A percentile compares a stretch with the other conserved stretches of the same genome.
phyloP scores from a whole-genome alignment of 2,113 vertebrate genomes.

The Tricholaema leucomelas region DNA sequence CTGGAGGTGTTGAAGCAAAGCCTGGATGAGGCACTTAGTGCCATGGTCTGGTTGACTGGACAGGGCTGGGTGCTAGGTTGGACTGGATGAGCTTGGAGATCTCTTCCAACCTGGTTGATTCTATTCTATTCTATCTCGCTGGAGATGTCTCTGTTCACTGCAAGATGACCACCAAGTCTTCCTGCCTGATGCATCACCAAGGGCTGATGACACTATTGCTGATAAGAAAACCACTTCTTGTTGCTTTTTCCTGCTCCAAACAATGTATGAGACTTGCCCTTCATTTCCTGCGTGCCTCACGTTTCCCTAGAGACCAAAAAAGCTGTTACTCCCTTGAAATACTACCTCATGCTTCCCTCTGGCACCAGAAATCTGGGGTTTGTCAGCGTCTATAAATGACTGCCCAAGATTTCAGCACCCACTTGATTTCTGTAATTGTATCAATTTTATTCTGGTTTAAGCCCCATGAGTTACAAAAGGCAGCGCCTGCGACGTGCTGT shows the following conservation, averaged over 20 bases:
- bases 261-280: background rate
- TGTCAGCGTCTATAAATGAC: background rate
- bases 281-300: background rate
- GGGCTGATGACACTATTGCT: too few relatives aligned
- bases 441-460: background rate
- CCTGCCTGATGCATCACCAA: too few relatives aligned
- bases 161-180: too few relatives aligned
- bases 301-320: background rate
- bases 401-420: background rate
- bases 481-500: background rate
- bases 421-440: background rate
- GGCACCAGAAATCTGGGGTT: background rate
- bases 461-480: background rate
- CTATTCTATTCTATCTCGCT: too few relatives aligned
- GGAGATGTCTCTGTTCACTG: too few relatives aligned
- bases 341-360: background rate
- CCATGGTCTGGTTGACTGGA: too few relatives aligned
- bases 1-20: too few relatives aligned
- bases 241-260: background rate
- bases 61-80: too few relatives aligned
- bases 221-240: background rate
- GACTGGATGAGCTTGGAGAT: too few relatives aligned
- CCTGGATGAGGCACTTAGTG: too few relatives aligned
- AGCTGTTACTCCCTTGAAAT: background rate
- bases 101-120: too few relatives aligned